Conservation (phyloP, 2,888 invertebrate genomes). For the Diplazon laetatorius region DNA sequence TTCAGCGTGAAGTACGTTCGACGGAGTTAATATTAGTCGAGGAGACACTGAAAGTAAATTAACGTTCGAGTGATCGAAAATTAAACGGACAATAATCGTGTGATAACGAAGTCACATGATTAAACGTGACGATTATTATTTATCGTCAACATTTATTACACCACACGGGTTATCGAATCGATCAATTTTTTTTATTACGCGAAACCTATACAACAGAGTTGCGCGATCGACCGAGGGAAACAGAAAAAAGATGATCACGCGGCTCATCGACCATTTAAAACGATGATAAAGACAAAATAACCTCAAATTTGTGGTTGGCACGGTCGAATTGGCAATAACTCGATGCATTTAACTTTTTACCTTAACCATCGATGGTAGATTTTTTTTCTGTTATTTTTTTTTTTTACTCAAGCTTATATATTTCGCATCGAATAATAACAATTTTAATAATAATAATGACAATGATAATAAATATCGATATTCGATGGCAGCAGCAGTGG, state of each 20-base stretch:
- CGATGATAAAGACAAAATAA: neutral
- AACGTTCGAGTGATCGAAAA: neutral
- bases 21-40: neutral
- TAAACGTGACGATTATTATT: too few species aligned
- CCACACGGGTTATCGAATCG: too few species aligned
- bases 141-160: too few species aligned
- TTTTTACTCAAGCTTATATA: constrained; percentile 13
- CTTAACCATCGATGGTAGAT: neutral
- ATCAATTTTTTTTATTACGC: too few species aligned
- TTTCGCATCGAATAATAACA: too few species aligned
- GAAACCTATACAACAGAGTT: too few species aligned
- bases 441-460: constrained; percentile 15
- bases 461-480: constrained; percentile 16
- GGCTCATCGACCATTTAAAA: constrained; percentile 6
- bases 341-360: neutral
- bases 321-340: constrained; percentile 31
- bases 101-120: too few species aligned
- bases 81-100: neutral
- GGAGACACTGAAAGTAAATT: neutral
- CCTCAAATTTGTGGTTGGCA: neutral
- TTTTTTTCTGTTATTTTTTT: too few species aligned
- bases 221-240: too few species aligned
- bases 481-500: neutral
- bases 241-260: neutral
- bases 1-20: neutral